phyloP scores from a whole-genome alignment of 2,888 invertebrate species.

The Lampropteryx suffumata region DNA sequence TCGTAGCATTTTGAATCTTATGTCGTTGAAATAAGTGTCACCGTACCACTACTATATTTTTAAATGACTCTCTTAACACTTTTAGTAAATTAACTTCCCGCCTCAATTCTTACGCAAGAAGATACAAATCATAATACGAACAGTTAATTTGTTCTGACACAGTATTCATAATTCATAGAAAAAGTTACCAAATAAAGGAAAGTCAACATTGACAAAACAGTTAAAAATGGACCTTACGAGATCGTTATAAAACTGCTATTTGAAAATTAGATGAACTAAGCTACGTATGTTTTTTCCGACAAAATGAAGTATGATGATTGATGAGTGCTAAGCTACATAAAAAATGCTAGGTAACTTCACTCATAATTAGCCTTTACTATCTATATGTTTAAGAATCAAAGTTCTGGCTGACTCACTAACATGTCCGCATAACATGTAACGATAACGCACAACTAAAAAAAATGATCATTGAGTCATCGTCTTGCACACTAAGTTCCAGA shows the following conservation, averaged over 20 bases:
- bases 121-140: not conserved
- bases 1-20: too few relatives aligned
- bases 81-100: too few relatives aligned
- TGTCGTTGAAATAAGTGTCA: too few relatives aligned
- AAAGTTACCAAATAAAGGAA: conserved; percentile 2
- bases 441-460: too few relatives aligned
- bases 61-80: too few relatives aligned
- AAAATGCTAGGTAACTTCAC: not conserved
- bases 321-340: conserved; percentile 2
- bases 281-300: not conserved
- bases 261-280: too few relatives aligned
- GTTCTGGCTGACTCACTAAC: too few relatives aligned
- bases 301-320: conserved; percentile 14
- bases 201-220: conserved; percentile 5
- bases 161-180: conserved; percentile 2
- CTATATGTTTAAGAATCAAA: too few relatives aligned
- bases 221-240: not conserved
- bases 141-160: conserved; percentile 11
- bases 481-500: too few relatives aligned
- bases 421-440: too few relatives aligned
- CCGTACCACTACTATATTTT: too few relatives aligned
- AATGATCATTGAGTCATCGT: too few relatives aligned
- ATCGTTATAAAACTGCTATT: not conserved
- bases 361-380: not conserved
- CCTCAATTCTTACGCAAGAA: not conserved